Percentiles rank a stretch among this genome's conserved stretches.
phyloP scores from a whole-genome alignment of 2,888 invertebrate genomes.

The Clunio marinus region DNA sequence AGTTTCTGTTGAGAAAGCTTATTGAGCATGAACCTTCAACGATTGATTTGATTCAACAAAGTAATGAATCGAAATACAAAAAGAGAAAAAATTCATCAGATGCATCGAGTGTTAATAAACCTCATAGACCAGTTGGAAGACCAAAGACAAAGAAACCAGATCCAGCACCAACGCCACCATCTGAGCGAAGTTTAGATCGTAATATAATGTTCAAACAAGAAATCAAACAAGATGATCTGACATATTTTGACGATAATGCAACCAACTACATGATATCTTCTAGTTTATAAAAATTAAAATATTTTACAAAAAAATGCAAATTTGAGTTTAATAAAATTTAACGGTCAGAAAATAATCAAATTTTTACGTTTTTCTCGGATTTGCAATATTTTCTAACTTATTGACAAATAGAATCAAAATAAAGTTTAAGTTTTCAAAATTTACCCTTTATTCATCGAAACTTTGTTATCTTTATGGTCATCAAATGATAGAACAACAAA shows the following conservation, averaged over 20 bases:
- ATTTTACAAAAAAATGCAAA: too few relatives aligned
- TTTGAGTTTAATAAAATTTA: too few relatives aligned
- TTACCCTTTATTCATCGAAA: too few relatives aligned
- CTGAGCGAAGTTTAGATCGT: too few relatives aligned
- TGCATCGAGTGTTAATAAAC: background rate
- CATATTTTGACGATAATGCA: background rate
- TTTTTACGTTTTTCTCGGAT: too few relatives aligned
- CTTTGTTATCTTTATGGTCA: too few relatives aligned
- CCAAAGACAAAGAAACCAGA: background rate
- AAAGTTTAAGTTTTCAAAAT: too few relatives aligned
- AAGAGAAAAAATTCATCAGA: slow-evolving; percentile 35
- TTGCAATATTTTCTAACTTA: too few relatives aligned
- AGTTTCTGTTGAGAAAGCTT: slow-evolving; percentile 2
- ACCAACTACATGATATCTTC: too few relatives aligned
- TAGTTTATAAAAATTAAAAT: too few relatives aligned
- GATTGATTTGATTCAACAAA: background rate
- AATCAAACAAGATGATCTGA: background rate
- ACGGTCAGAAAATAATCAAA: too few relatives aligned
- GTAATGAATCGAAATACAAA: background rate
- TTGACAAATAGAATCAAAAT: too few relatives aligned
- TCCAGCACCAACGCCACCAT: background rate
- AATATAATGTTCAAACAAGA: slow-evolving; percentile 43
- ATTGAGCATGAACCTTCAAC: slow-evolving; percentile 10
- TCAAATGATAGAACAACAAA: background rate
- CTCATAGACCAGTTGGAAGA: background rate